Base-by-base conservation (phyloP, 2,888 invertebrate species). In the Phortica magna region DNA sequence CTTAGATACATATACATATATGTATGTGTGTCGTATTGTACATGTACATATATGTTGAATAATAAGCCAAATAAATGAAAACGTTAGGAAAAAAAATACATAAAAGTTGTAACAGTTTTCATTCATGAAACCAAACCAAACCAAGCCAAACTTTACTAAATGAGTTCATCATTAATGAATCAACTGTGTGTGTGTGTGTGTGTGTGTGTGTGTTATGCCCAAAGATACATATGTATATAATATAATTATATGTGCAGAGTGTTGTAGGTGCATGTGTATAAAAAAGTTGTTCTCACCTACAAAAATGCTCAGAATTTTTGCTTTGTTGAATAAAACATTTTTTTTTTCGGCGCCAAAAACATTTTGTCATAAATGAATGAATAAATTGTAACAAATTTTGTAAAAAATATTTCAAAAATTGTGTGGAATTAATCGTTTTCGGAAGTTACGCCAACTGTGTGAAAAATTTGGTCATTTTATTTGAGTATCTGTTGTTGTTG, bases 371-470 rank as follows among this genome's bases (percentile, higher is more conserved):
- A 31, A 31, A 31, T 31, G 31, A 31, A 31, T 31, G 31, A 31
- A 31, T 31, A 31, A 31, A 61, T 22, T 61, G 61, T 61, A 19
- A 19, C 22, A 61, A 61, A 61, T 19, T 61, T 19, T 17, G n/a
- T 10, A 10, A 19, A 61, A 61, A 19, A 48, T 48, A 61, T 48
- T 14, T 31, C 31, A 61, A 19, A 48, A 12, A 61, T 48, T 14
- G 48, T 48, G 48, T 48, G 9, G 48, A 48, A 14, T 78, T 79
- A 83, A 83, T 82, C 75, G 79, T 61, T 79, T 83, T 82, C 82
- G 88, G 88, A 86, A 86, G 87, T 85, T 86, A 80, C 77, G 75
- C 79, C 70, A 74, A 74, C 74, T 72, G 78, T 77, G 71, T 77
- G 31, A 39, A 31, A 65, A 80, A 80, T 74, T 78, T 80, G 71